phyloP scores from a whole-genome alignment of 2,888 invertebrate species.

The Tetragnatha montana region DNA sequence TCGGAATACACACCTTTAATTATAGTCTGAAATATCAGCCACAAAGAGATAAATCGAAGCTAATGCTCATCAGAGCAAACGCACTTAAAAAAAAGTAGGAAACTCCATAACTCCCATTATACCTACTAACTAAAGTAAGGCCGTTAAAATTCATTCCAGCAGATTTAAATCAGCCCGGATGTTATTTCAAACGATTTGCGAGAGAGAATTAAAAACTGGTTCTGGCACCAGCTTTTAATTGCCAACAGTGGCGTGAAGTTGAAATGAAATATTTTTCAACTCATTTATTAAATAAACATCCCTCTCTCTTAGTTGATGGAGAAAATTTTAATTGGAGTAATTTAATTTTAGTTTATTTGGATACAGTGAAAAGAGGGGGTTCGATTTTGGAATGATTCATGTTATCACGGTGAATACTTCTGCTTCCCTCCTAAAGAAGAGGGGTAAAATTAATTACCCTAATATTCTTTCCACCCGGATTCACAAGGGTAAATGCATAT shows the following conservation, averaged over 20 bases:
- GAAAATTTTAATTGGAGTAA: slow-evolving; percentile 70
- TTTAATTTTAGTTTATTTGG: slow-evolving; percentile 68
- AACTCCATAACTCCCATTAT: neutral
- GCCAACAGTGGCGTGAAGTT: slow-evolving; percentile 39
- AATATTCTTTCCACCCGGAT: slow-evolving; percentile 38
- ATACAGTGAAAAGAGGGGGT: neutral
- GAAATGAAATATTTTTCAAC: slow-evolving; percentile 36
- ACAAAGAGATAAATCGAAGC: slow-evolving; percentile 50
- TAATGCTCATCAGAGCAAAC: slow-evolving; percentile 15
- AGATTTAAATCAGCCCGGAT: slow-evolving; percentile 6
- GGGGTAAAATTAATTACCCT: slow-evolving; percentile 57
- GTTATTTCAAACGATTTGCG: slow-evolving; percentile 35
- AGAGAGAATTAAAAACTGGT: slow-evolving; percentile 20
- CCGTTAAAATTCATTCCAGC: neutral
- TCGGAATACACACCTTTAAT: slow-evolving; percentile 19
- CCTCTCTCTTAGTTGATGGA: slow-evolving; percentile 9
- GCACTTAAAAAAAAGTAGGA: neutral
- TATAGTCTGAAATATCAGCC: slow-evolving; percentile 29
- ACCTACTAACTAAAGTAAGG: neutral
- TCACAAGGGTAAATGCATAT: slow-evolving; percentile 30
- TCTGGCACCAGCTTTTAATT: slow-evolving; percentile 53
- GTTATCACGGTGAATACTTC: slow-evolving; percentile 43
- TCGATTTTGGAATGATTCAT: slow-evolving; percentile 63
- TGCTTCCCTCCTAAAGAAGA: slow-evolving; percentile 3
- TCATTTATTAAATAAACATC: slow-evolving; percentile 70